Percentiles rank a stretch among this genome's conserved stretches.
phyloP scores from a whole-genome alignment of 2,888 invertebrate species.

The Mesopsocus fuscifrons region DNA sequence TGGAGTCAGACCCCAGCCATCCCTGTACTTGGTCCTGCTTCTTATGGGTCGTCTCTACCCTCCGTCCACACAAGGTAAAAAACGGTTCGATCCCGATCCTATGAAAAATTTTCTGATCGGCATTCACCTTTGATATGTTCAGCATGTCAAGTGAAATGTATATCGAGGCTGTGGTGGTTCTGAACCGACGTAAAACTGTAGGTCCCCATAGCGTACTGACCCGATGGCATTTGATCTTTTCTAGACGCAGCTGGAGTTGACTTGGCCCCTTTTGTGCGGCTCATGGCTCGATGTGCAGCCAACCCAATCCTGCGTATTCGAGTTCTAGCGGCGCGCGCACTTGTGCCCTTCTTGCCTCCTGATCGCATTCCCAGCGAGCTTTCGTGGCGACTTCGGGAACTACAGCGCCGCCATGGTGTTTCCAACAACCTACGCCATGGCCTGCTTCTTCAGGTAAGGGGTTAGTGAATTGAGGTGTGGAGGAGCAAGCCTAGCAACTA shows the following conservation, averaged over 20 bases:
- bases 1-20: constrained; percentile 27
- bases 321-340: not conserved
- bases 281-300: not conserved
- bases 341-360: not conserved
- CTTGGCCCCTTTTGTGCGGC: not conserved
- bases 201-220: no score
- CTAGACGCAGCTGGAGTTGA: no score
- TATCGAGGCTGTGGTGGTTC: no score
- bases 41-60: constrained; percentile 62
- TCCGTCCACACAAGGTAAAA: constrained; percentile 46
- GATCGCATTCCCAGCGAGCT: not conserved
- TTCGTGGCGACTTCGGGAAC: not conserved
- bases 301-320: not conserved
- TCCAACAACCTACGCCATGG: not conserved
- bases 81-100: no score
- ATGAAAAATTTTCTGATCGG: no score
- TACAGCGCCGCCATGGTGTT: not conserved
- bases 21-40: constrained; percentile 56
- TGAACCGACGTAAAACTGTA: no score
- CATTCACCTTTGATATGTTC: no score
- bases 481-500: no score
- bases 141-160: no score
- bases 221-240: no score
- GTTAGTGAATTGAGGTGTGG: no score
- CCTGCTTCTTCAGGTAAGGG: not conserved